phyloP scores from a whole-genome alignment of 1,140 invertebrate species.

The Centruroides vittatus region DNA sequence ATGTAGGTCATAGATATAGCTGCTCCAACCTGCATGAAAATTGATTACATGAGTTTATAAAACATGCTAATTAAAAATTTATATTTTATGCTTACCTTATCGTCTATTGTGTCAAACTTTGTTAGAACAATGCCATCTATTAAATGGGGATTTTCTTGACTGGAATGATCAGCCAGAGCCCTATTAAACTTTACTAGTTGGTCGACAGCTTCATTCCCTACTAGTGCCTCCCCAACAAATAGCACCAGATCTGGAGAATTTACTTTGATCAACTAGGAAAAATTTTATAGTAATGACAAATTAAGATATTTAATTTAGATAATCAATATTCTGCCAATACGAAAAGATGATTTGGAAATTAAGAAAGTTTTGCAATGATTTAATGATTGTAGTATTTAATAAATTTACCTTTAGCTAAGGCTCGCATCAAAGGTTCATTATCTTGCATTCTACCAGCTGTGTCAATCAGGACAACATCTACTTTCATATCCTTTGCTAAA shows the following conservation, averaged over 20 bases:
- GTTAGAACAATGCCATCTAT: slow-evolving; percentile 47
- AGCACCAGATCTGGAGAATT: slow-evolving; percentile 95
- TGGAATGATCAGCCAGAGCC: slow-evolving; percentile 77
- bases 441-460: slow-evolving; percentile 99
- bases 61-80: slow-evolving; percentile 80
- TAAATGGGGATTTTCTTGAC: slow-evolving; percentile 64
- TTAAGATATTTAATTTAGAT: too few relatives aligned
- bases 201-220: slow-evolving; percentile 99
- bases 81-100: slow-evolving; percentile 59
- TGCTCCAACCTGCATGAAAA: slow-evolving; percentile 55
- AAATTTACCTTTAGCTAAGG: slow-evolving; percentile 59
- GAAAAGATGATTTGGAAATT: too few relatives aligned
- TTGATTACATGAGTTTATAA: background rate
- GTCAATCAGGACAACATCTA: slow-evolving; percentile 53
- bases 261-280: slow-evolving; percentile 46
- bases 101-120: slow-evolving; percentile 48
- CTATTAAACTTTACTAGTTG: slow-evolving; percentile 98
- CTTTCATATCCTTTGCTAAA: slow-evolving; percentile 10
- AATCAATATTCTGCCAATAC: too few relatives aligned
- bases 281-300: too few relatives aligned
- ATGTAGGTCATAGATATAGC: slow-evolving; percentile 99
- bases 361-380: background rate
- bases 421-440: slow-evolving; percentile 96
- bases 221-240: slow-evolving; percentile 97
- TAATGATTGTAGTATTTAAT: background rate